These are phyloP conservation scores for Clupea harengus DNA, from an alignment of 2,113 vertebrate genomes.

Conservation along the genomic window DNA sequence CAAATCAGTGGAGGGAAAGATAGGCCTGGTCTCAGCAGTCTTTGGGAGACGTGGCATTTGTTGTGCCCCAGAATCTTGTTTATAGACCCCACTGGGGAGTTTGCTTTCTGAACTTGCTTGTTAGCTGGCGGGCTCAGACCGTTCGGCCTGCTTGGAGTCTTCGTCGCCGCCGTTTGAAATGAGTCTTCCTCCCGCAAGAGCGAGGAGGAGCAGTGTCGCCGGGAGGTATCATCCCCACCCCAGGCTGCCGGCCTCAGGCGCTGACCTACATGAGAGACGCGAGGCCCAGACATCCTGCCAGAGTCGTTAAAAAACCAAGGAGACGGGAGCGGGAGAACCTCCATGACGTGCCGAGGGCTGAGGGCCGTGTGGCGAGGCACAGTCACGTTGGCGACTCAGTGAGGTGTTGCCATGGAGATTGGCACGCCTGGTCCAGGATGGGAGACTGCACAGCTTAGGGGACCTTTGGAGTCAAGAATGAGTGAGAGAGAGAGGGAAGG, in stretches of 20 bases:
- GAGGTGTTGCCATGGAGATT: background rate
- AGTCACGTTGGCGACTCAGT: background rate
- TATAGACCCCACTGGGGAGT: background rate
- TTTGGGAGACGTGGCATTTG: background rate
- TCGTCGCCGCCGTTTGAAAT: background rate
- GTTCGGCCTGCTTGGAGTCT: background rate
- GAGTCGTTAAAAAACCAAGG: background rate
- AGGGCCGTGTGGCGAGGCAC: background rate
- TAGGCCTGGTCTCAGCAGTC: background rate
- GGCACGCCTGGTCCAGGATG: background rate
- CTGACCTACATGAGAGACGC: conserved; percentile 35
- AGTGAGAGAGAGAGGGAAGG: background rate
- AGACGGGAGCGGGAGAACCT: background rate
- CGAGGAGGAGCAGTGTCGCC: conserved; percentile 15
- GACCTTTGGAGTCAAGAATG: background rate
- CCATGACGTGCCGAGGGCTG: background rate
- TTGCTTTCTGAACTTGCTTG: conserved; percentile 13
- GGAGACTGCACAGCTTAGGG: background rate
- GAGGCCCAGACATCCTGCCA: conserved; percentile 15
- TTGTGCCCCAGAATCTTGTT: conserved; percentile 9
- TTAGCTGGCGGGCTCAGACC: conserved; percentile 5
- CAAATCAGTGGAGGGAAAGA: background rate
- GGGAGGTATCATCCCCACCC: conserved; percentile 15
- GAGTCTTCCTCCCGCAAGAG: conserved; percentile 30
- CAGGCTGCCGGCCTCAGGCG: conserved; percentile 31